These are phyloP conservation scores for Sycon ciliatum DNA, from an alignment of 37 sponge, comb jelly and placozoan species.

Conservation along the genomic window DNA sequence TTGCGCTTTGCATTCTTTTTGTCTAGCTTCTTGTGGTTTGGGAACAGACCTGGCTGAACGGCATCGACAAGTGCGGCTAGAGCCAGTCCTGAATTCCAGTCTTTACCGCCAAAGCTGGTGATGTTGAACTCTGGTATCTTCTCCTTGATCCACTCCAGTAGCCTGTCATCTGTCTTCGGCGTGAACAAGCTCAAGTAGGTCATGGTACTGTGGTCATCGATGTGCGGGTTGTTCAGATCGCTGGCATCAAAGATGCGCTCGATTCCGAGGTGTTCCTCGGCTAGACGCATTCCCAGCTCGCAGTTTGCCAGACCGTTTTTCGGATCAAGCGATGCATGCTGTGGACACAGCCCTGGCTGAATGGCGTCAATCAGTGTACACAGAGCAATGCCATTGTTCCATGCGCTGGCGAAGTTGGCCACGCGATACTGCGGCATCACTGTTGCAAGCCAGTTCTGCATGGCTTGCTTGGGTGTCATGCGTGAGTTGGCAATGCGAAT, in stretches of 20 bases:
- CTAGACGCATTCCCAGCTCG: slow-evolving; percentile 53
- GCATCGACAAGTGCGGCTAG: slow-evolving; percentile 64
- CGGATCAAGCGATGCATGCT: slow-evolving; percentile 48
- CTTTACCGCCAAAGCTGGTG: slow-evolving; percentile 57
- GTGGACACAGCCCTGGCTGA: slow-evolving; percentile 66
- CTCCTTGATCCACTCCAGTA: slow-evolving; percentile 57
- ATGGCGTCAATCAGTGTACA: slow-evolving; percentile 58
- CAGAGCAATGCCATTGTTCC: slow-evolving; percentile 64
- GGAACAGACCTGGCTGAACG: slow-evolving; percentile 37
- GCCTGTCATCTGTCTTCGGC: no score
- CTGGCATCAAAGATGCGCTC: slow-evolving; percentile 31
- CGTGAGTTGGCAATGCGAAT: slow-evolving; percentile 21
- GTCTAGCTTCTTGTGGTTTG: slow-evolving; percentile 44
- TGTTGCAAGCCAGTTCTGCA: slow-evolving; percentile 52
- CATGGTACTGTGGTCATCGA: slow-evolving; percentile 76
- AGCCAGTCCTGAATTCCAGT: slow-evolving; percentile 65
- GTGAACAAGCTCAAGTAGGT: slow-evolving; percentile 78
- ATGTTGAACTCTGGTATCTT: slow-evolving; percentile 60
- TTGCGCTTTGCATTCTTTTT: slow-evolving; percentile 37
- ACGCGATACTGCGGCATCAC: slow-evolving; percentile 32
- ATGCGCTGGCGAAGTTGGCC: slow-evolving; percentile 39
- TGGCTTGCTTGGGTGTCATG: slow-evolving; percentile 60
- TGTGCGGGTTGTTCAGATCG: slow-evolving; percentile 41
- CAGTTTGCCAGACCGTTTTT: slow-evolving; percentile 43
- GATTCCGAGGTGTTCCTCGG: slow-evolving; percentile 51